phyloP scores from a whole-genome alignment of 92 coral and sea anemone genomes.

The Phymanthus crucifer region DNA sequence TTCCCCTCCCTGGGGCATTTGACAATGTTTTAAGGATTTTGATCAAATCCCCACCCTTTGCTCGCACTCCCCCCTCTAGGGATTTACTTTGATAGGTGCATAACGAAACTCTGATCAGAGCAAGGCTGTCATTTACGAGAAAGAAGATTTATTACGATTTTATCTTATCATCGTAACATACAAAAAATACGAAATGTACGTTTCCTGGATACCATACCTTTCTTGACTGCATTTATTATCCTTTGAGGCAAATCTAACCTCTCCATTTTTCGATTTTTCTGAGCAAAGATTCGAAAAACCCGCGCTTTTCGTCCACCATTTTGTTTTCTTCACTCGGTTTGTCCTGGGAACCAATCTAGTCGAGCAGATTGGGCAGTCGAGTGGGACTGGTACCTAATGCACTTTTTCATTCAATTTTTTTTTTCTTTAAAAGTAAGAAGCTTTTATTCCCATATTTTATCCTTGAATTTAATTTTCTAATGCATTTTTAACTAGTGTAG shows the following conservation, averaged over 20 bases:
- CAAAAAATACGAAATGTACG: not conserved
- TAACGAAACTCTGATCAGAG: too few relatives aligned
- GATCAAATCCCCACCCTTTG: too few relatives aligned
- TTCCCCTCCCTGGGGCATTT: too few relatives aligned
- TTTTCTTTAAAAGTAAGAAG: too few relatives aligned
- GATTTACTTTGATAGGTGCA: too few relatives aligned
- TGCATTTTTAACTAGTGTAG: too few relatives aligned
- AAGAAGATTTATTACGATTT: not conserved
- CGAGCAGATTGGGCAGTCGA: not conserved
- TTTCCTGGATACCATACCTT: constrained; percentile 39
- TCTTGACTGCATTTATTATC: constrained; percentile 70
- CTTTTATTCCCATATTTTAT: too few relatives aligned
- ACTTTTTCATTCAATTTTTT: not conserved
- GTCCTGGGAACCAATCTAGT: constrained; percentile 14
- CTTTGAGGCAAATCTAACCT: constrained; percentile 69
- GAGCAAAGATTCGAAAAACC: constrained; percentile 2
- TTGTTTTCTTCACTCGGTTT: constrained; percentile 1
- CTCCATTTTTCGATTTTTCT: constrained; percentile 44
- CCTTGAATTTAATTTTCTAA: too few relatives aligned
- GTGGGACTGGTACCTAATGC: not conserved
- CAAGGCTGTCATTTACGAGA: too few relatives aligned
- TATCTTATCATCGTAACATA: not conserved
- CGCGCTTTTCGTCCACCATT: constrained; percentile 26
- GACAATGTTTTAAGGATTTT: too few relatives aligned
- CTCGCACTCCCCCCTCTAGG: too few relatives aligned